A percentile compares a stretch with the other conserved stretches of the same genome.
Conservation (phyloP, 2,797 vertebrate genomes). For the Poeciliopsis gracilis region DNA sequence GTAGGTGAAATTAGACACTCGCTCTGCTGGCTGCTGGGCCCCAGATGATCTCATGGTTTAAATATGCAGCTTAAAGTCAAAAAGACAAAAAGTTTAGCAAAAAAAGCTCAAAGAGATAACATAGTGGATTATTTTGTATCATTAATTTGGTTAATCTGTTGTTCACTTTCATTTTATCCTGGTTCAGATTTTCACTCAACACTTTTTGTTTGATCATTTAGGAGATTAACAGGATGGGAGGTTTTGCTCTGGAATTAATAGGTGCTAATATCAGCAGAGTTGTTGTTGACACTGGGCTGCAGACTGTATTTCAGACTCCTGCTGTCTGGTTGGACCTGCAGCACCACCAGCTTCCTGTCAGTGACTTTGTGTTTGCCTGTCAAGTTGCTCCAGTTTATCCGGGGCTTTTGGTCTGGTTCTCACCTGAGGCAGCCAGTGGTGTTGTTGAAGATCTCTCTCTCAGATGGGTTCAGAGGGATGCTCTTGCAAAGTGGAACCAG, state of each 20-base stretch:
- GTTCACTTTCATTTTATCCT: not conserved
- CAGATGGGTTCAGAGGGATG: slow-evolving; percentile 86
- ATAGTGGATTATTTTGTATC: not conserved
- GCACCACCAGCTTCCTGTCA: not conserved
- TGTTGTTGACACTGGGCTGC: not conserved
- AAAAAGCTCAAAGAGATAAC: not conserved
- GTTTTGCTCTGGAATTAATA: not conserved
- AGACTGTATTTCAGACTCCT: not conserved
- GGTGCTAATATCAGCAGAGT: not conserved
- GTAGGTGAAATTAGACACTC: not conserved
- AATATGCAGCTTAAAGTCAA: not conserved
- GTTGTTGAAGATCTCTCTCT: slow-evolving; percentile 92
- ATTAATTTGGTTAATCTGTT: not conserved
- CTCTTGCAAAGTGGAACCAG: slow-evolving; percentile 86
- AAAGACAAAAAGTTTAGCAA: not conserved
- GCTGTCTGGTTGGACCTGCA: not conserved
- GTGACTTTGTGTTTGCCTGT: not conserved
- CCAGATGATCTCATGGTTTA: not conserved
- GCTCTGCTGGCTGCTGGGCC: not conserved
- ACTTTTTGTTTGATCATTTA: too few species aligned
- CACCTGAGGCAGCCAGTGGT: slow-evolving; percentile 95
- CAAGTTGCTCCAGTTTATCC: not conserved
- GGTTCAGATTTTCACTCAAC: not conserved
- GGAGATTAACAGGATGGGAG: not conserved
- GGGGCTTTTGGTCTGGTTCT: not conserved